Evolutionary conservation across 2,113 vertebrate genomes (phyloP).

Genomic region (Ciconia stormi): DNA sequence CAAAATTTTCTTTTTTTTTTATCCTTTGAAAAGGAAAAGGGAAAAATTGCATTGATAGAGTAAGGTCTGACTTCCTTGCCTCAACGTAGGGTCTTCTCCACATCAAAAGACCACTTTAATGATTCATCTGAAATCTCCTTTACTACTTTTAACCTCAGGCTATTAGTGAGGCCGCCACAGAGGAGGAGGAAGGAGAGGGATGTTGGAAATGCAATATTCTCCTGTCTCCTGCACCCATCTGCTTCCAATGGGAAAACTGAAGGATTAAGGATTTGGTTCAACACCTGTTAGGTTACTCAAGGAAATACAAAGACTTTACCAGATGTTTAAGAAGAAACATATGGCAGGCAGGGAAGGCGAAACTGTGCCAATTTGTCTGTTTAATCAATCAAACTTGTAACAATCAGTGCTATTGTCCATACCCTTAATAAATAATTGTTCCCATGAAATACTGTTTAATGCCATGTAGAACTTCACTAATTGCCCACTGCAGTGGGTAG

Average conservation of each 20-base stretch:
- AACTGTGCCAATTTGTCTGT: constrained; percentile 54
- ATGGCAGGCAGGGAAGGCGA: constrained; percentile 55
- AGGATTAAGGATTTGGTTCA: constrained; percentile 55
- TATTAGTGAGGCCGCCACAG: background rate
- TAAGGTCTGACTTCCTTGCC: background rate
- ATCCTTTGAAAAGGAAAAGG: background rate
- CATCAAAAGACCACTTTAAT: background rate
- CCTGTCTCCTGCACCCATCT: constrained; percentile 34
- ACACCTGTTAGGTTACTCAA: constrained; percentile 67
- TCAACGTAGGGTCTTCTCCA: background rate
- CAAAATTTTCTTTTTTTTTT: background rate
- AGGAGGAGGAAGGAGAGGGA: background rate
- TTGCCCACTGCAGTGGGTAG: background rate
- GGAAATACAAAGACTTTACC: constrained; percentile 45
- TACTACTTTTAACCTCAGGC: background rate
- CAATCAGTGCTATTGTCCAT: constrained; percentile 58
- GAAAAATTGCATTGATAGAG: background rate
- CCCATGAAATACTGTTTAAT: background rate
- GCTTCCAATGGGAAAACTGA: constrained; percentile 55
- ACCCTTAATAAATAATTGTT: constrained; percentile 36
- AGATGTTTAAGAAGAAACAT: constrained; percentile 70
- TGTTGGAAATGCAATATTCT: background rate
- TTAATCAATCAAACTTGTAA: constrained; percentile 66
- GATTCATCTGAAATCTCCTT: background rate
- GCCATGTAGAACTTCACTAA: background rate